A percentile compares a stretch with the other conserved stretches of the same genome.
These are phyloP conservation scores for Plutella xylostella DNA, from an alignment of 2,888 invertebrate genomes.

Conservation along the genomic window DNA sequence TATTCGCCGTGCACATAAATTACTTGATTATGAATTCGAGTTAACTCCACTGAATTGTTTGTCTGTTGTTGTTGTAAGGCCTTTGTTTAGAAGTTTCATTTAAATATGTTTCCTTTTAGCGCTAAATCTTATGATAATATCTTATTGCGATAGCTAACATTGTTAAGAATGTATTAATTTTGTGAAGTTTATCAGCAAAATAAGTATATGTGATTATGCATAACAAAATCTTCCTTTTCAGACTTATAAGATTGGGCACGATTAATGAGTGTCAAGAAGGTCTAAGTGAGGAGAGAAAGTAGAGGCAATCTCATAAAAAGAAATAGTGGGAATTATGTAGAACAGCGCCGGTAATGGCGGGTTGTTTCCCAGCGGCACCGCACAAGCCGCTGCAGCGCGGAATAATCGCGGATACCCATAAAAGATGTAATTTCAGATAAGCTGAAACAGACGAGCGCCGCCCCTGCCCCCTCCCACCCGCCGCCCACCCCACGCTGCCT, in stretches of 20 bases:
- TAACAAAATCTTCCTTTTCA: no score
- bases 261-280: slow-evolving; percentile 14
- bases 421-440: slow-evolving; percentile 72
- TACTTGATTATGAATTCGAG: slow-evolving; percentile 70
- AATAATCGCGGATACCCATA: slow-evolving; percentile 70
- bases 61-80: slow-evolving; percentile 61
- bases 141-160: no score
- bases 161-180: no score
- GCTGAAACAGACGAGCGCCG: slow-evolving; percentile 68
- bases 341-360: slow-evolving; percentile 59
- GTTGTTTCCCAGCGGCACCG: slow-evolving; percentile 62
- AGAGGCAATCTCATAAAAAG: slow-evolving; percentile 55
- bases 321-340: slow-evolving; percentile 63
- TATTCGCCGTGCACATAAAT: slow-evolving; percentile 71
- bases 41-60: slow-evolving; percentile 65
- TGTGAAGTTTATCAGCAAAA: no score
- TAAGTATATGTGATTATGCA: no score
- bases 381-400: slow-evolving; percentile 66
- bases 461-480: slow-evolving; percentile 35
- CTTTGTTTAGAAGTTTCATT: slow-evolving; percentile 56
- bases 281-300: slow-evolving; percentile 39
- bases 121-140: no score
- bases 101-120: no score
- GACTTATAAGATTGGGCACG: no score
- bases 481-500: slow-evolving; percentile 49